These are phyloP conservation scores for Hyperoplus lanceolatus DNA, from an alignment of 2,797 vertebrate genomes.

Conservation along the genomic window DNA sequence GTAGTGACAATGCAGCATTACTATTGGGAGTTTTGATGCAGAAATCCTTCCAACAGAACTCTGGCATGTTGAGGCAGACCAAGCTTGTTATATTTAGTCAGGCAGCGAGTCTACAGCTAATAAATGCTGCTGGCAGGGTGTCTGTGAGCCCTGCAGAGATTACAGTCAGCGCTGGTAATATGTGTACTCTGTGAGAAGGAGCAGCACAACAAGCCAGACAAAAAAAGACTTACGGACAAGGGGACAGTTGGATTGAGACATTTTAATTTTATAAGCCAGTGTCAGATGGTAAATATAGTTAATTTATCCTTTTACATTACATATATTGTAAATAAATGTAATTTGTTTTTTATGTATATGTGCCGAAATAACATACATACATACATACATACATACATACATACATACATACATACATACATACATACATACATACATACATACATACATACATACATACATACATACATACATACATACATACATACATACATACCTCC, in stretches of 20 bases:
- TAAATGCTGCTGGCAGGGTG: constrained; percentile 85
- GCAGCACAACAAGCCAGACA: constrained; percentile 61
- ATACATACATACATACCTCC: too few species aligned
- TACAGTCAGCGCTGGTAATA: constrained; percentile 79
- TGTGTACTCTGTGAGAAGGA: constrained; percentile 72
- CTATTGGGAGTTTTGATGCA: constrained; percentile 59
- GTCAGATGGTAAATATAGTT: neutral
- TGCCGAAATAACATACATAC: neutral
- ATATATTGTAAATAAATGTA: neutral
- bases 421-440: too few species aligned
- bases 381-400: too few species aligned
- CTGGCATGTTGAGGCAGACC: constrained; percentile 77
- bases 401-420: too few species aligned
- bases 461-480: too few species aligned
- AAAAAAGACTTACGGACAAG: constrained; percentile 55
- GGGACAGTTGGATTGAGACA: constrained; percentile 23
- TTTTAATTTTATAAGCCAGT: constrained; percentile 5
- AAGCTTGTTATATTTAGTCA: constrained; percentile 86
- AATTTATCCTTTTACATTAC: neutral
- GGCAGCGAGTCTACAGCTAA: constrained; percentile 83
- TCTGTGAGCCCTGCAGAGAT: constrained; percentile 79
- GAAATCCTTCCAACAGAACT: constrained; percentile 68
- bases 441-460: too few species aligned
- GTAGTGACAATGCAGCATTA: constrained; percentile 48
- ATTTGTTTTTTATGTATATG: neutral